These are phyloP conservation scores for Bostrychus sinensis DNA, from an alignment of 2,113 vertebrate genomes.

Conservation along the genomic window DNA sequence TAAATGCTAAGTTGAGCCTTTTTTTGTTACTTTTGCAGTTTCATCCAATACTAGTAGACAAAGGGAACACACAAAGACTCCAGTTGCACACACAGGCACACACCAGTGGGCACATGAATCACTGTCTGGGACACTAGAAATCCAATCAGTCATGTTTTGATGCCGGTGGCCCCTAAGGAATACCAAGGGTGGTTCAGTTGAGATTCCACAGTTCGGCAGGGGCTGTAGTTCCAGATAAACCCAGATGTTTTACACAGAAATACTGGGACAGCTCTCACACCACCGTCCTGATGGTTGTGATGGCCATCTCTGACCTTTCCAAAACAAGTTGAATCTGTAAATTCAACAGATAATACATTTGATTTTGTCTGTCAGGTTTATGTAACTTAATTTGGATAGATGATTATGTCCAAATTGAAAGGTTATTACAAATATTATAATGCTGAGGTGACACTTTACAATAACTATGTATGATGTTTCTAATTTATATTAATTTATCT, in stretches of 20 bases:
- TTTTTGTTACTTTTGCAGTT: background rate
- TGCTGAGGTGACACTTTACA: too few relatives aligned
- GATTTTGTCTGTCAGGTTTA: background rate
- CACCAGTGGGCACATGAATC: slow-evolving; percentile 56
- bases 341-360: slow-evolving; percentile 27
- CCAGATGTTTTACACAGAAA: slow-evolving; percentile 43
- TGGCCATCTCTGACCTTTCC: slow-evolving; percentile 34
- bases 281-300: slow-evolving; percentile 28
- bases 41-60: background rate
- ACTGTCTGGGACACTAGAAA: slow-evolving; percentile 49
- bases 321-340: slow-evolving; percentile 30
- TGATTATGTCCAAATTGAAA: background rate
- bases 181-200: slow-evolving; percentile 45
- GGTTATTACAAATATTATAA: too few relatives aligned
- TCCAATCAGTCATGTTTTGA: slow-evolving; percentile 67
- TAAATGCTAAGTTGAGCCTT: background rate
- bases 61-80: slow-evolving; percentile 3
- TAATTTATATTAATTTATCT: too few relatives aligned
- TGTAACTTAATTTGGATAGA: slow-evolving; percentile 3
- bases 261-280: slow-evolving; percentile 17
- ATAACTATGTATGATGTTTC: too few relatives aligned
- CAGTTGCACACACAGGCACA: slow-evolving; percentile 1
- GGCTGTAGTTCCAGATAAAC: slow-evolving; percentile 38
- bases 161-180: slow-evolving; percentile 43
- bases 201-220: slow-evolving; percentile 33